A percentile compares a stretch with the other conserved stretches of the same genome.
Conservation (phyloP, 30 jellyfish, hydroid and myxozoan genomes). For the Chrysaora quinquecirrha region DNA sequence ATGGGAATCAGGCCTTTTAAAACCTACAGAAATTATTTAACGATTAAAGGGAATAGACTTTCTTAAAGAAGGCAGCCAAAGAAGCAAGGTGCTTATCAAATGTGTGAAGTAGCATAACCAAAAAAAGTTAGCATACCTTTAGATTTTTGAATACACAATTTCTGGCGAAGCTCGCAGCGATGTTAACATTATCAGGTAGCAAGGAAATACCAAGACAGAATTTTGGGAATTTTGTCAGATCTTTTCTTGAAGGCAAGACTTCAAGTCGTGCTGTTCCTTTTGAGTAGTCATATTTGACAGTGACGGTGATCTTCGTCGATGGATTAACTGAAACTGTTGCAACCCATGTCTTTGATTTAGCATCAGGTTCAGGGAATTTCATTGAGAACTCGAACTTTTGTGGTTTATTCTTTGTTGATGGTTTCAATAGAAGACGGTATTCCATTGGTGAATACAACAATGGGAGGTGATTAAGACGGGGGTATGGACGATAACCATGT, state of each 20-base stretch:
- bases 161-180: background rate
- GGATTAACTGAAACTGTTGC: background rate
- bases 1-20: too few species aligned
- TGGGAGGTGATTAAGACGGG: slow-evolving; percentile 22
- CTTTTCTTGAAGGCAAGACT: background rate
- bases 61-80: too few species aligned
- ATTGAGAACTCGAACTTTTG: slow-evolving; percentile 16
- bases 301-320: background rate
- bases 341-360: background rate
- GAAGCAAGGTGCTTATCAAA: too few species aligned
- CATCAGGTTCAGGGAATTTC: slow-evolving; percentile 12
- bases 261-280: background rate
- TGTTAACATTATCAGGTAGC: background rate
- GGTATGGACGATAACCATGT: slow-evolving; percentile 47
- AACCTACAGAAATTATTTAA: too few species aligned
- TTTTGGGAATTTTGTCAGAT: background rate
- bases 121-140: too few species aligned
- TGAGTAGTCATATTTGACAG: background rate
- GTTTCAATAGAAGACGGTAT: slow-evolving; percentile 46
- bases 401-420: background rate
- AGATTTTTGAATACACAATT: background rate
- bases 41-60: too few species aligned
- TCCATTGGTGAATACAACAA: slow-evolving; percentile 43
- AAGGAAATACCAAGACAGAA: background rate
- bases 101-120: too few species aligned